These are phyloP conservation scores for Hydrochoerus hydrochaeris DNA, from an alignment of 2,113 vertebrate species.

Conservation along the genomic window DNA sequence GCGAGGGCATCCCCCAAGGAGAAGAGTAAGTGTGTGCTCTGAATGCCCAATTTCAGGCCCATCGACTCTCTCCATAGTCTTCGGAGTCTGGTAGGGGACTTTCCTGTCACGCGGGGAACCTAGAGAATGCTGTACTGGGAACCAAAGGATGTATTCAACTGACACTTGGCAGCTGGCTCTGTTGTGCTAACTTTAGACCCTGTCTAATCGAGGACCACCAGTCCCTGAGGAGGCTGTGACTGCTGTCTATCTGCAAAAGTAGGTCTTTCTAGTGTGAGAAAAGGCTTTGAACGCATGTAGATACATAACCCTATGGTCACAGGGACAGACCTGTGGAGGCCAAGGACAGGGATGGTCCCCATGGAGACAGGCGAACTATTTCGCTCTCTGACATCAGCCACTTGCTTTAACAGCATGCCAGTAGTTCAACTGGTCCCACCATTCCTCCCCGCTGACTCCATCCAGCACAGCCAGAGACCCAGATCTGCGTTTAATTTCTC, in stretches of 20 bases:
- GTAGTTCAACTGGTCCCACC: not conserved
- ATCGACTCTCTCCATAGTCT: not conserved
- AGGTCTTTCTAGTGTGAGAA: conserved; percentile 6
- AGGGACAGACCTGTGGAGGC: not conserved
- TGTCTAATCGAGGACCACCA: conserved; percentile 37
- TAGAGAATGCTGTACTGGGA: not conserved
- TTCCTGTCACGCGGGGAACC: not conserved
- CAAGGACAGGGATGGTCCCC: not conserved
- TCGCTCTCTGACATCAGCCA: not conserved
- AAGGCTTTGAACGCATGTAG: not conserved
- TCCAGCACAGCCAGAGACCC: not conserved
- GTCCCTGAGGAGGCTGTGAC: not conserved
- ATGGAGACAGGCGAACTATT: not conserved
- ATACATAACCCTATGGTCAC: not conserved
- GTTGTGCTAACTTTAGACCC: conserved; percentile 31
- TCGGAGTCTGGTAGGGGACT: not conserved
- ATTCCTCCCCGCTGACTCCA: not conserved
- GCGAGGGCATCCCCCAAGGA: not conserved
- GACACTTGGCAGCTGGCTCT: conserved; percentile 35
- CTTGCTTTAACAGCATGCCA: not conserved
- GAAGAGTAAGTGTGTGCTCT: conserved; percentile 2
- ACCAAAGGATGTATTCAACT: not conserved
- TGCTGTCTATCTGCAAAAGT: conserved; percentile 36
- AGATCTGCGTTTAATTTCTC: not conserved
- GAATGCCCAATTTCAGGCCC: conserved; percentile 22